Base-by-base conservation (phyloP, 1,140 invertebrate species). In the Parasteatoda tepidariorum region DNA sequence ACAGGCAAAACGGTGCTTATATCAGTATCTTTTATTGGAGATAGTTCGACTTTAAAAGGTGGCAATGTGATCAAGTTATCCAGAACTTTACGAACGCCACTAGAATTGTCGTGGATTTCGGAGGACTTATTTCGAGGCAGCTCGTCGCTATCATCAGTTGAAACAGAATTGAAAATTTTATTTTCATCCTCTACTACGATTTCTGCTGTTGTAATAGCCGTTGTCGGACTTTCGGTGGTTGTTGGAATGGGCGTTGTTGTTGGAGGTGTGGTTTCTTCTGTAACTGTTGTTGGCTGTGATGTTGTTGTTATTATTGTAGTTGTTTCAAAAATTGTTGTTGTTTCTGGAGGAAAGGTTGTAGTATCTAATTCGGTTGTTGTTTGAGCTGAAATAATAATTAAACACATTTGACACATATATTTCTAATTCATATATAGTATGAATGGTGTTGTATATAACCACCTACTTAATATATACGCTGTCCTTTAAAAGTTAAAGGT, bases 31-130 rank as follows among this genome's bases (percentile, higher is more conserved):
- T 9, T 11, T 48, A 34, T 28, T 1, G 67, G 26, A 0, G 81
- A 83, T 0, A 83, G 28, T 11, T 34, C 28, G 2, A 83, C 70
- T 33, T 83, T 83, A n/a, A 38, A 74, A 24, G 81, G 55, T 15
- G 81, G 81, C 7, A 83, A 48, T 4, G 70, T 74, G 9, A 83
- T 24, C 0, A 34, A 18, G 11, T 73, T 28, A 22, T 74, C 59
- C 6, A 83, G 38, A 28, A 74, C 38, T 33, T 83, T 83, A 15
- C 81, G 38, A 4, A 83, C 81, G 2, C 81, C 81, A 26, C 81
- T 83, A 11, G 81, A 83, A 33, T 83, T 83, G 26, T 83, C 81
- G 11, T 83, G 81, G 30, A 83, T 83, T 34, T 26, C 61, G 3
- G 13, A 6, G 0, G 78, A 82, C 31, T 82, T 82, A 5, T 71